Percentiles rank a stretch among this genome's conserved stretches.
Conservation (phyloP, 2,888 invertebrate species). For the Hydrotaea cyrtoneurina region DNA sequence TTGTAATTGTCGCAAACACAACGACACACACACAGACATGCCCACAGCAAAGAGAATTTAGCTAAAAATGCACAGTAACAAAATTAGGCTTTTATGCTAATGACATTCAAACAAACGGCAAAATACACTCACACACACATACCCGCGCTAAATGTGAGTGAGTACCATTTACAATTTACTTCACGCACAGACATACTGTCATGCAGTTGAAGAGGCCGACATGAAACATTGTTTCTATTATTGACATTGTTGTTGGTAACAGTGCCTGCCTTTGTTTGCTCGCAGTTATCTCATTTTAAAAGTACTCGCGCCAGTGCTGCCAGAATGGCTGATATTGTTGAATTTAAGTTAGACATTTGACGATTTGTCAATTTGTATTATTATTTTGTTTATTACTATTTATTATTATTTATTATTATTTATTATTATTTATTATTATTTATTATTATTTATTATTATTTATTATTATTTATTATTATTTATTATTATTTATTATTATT, state of each 20-base stretch:
- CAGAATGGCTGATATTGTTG: too few relatives aligned
- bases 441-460: too few relatives aligned
- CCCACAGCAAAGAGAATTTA: not conserved
- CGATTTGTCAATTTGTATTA: too few relatives aligned
- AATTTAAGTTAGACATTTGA: too few relatives aligned
- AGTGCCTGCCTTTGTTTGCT: slow-evolving; percentile 1
- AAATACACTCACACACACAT: not conserved
- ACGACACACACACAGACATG: not conserved
- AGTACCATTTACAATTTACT: not conserved
- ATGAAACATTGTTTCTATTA: slow-evolving; percentile 22
- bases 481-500: too few relatives aligned
- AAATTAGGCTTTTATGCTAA: slow-evolving; percentile 58
- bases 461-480: too few relatives aligned
- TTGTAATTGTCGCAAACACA: not conserved
- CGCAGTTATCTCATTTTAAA: slow-evolving; percentile 21
- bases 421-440: too few relatives aligned
- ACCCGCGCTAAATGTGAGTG: not conserved
- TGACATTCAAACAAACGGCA: slow-evolving; percentile 47
- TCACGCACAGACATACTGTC: too few relatives aligned
- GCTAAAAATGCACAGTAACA: slow-evolving; percentile 11
- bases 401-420: too few relatives aligned
- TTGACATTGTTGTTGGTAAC: not conserved
- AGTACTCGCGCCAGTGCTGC: too few relatives aligned
- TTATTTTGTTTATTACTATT: too few relatives aligned
- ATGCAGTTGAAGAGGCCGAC: slow-evolving; percentile 4